Percentiles rank a stretch among this genome's conserved stretches.
Evolutionary conservation across 1,140 invertebrate genomes (phyloP).

Genomic region (Brachystomella parvula): DNA sequence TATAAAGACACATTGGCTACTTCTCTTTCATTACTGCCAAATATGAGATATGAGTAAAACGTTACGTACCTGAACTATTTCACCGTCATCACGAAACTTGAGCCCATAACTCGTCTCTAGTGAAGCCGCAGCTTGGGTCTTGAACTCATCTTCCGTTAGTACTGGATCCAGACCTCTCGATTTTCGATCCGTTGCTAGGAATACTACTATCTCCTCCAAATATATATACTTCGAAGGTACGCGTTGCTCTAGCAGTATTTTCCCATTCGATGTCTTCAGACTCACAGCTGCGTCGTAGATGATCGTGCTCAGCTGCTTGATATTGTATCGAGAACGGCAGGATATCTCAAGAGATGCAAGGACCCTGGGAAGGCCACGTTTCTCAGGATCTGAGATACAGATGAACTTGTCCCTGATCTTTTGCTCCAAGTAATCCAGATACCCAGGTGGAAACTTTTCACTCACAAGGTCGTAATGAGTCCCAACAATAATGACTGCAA

Average conservation of each 20-base stretch:
- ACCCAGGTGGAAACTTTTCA: slow-evolving; percentile 57
- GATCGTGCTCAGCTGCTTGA: slow-evolving; percentile 80
- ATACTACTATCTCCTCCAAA: slow-evolving; percentile 80
- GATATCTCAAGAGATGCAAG: slow-evolving; percentile 74
- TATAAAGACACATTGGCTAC: neutral
- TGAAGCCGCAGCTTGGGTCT: slow-evolving; percentile 43
- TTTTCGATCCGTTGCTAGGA: slow-evolving; percentile 61
- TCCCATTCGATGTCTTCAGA: slow-evolving; percentile 68
- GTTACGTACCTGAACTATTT: slow-evolving; percentile 34
- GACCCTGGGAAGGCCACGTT: slow-evolving; percentile 86
- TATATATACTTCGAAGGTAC: slow-evolving; percentile 93
- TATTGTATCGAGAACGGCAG: slow-evolving; percentile 84
- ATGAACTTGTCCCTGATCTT: slow-evolving; percentile 80
- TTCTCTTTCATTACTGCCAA: slow-evolving; percentile 1
- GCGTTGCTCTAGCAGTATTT: slow-evolving; percentile 82
- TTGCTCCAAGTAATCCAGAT: slow-evolving; percentile 76
- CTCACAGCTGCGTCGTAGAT: slow-evolving; percentile 92
- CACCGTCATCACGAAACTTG: slow-evolving; percentile 34
- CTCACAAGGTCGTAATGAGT: slow-evolving; percentile 87
- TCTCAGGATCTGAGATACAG: slow-evolving; percentile 88
- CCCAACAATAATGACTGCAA: slow-evolving; percentile 75
- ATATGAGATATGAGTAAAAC: neutral
- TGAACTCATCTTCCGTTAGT: slow-evolving; percentile 75
- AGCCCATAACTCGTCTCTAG: slow-evolving; percentile 33
- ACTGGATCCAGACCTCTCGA: slow-evolving; percentile 69